Evolutionary conservation across 2,888 invertebrate species (phyloP), one percentile per base, ranked within the genome.

Genomic region (Phymatocera aterrima): DNA sequence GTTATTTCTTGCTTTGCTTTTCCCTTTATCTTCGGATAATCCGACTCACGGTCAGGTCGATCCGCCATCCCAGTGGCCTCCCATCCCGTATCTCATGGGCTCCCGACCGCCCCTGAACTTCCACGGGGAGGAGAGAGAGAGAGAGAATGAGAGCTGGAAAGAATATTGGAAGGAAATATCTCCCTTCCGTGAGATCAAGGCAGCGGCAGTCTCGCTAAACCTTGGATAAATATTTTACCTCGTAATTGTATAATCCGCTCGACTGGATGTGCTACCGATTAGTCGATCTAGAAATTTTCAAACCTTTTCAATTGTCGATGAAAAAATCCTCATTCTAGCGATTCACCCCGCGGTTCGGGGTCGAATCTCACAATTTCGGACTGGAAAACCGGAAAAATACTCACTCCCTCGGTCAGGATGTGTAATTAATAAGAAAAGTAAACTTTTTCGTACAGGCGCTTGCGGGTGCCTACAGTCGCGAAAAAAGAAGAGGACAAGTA

Each of bases 141-240:
- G 43, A 46, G 68, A 46, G 5, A 15, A n/a, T 3, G 21, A 0
- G 64, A 64, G 64, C n/a, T 1, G 48, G 51, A 31, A 48, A 51
- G 72, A 51, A 72, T 72, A 72, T 72, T 48, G 72, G 72, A 72
- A 51, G 34, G 48, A 51, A 72, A 51, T 51, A 34, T 72, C 72
- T 72, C 72, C 34, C 72, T 72, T 72, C 51, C 24, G 72, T n/a
- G 72, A 31, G 72, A 72, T 51, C 28, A 72, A 48, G 34, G 48
- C 51, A n/a, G 51, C 24, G 34, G 48, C 51, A n/a, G 51, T 12
- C 60, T 8, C 72, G 34, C 6, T 72, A 72, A 72, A 31, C 72
- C 48, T 51, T 51, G 72, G 72, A 48, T 72, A 72, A 72, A 72
- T 72, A 72, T 72, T 72, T 72, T 72, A 72, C 31, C 28, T 51